A percentile compares a stretch with the other conserved stretches of the same genome.
Evolutionary conservation across 2,888 invertebrate species (phyloP).

Genomic region (Dorcus hopei): DNA sequence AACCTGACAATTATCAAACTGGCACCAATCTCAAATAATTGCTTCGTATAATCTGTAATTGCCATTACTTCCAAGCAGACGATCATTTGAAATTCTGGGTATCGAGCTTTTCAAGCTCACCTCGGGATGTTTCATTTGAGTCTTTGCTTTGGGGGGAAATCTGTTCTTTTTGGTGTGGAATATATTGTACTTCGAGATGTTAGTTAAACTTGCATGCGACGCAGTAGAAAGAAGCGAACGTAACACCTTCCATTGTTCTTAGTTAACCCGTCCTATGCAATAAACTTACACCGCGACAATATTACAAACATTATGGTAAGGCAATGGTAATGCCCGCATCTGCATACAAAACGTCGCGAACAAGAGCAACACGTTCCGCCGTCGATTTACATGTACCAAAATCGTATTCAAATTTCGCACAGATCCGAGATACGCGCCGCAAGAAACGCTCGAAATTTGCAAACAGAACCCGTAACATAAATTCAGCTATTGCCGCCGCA

Average conservation of each 20-base stretch:
- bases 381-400: conserved; percentile 45
- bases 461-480: conserved; percentile 32
- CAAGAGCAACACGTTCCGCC: conserved; percentile 30
- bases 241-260: conserved; percentile 42
- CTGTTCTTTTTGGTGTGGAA: no score
- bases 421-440: conserved; percentile 34
- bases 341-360: conserved; percentile 38
- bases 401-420: conserved; percentile 44
- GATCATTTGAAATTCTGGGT: no score
- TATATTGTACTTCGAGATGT: not conserved
- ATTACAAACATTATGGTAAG: conserved; percentile 42
- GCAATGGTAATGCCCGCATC: conserved; percentile 35
- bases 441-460: conserved; percentile 33
- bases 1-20: no score
- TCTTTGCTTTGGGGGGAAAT: no score
- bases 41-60: no score
- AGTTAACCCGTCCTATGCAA: conserved; percentile 22
- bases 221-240: conserved; percentile 20
- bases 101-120: no score
- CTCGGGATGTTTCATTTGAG: no score
- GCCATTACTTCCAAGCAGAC: no score
- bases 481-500: conserved; percentile 20
- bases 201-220: not conserved
- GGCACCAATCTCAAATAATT: no score
- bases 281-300: conserved; percentile 35